A percentile compares a stretch with the other conserved stretches of the same genome.
These are phyloP conservation scores for Himantopus leucocephalus DNA, from an alignment of 2,113 vertebrate genomes.

Conservation along the genomic window DNA sequence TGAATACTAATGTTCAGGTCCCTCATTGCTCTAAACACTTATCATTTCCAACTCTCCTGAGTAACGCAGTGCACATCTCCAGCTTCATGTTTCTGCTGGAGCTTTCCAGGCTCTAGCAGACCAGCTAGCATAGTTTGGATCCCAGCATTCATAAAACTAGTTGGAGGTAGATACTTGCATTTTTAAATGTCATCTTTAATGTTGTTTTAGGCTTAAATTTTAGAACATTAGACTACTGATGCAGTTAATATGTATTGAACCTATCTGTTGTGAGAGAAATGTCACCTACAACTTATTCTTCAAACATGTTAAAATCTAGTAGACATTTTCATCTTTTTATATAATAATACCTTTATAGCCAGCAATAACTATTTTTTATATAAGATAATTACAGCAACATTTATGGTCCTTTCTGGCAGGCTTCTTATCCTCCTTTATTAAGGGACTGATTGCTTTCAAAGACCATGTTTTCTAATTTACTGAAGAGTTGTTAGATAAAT, in stretches of 20 bases:
- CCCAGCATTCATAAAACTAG: background rate
- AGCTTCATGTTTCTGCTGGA: rapidly evolving
- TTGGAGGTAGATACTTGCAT: background rate
- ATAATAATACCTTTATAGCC: background rate
- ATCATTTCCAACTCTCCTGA: background rate
- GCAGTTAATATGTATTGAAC: background rate
- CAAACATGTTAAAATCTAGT: background rate
- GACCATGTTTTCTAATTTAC: background rate
- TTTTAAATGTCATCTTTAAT: background rate
- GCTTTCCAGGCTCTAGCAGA: background rate
- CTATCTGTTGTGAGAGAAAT: background rate
- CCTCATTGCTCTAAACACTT: background rate
- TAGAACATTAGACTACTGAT: background rate
- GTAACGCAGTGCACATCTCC: rapidly evolving
- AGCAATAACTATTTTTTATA: background rate
- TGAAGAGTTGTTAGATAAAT: background rate
- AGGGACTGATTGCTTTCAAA: background rate
- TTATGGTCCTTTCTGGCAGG: background rate
- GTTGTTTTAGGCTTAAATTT: background rate
- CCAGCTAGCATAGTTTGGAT: background rate
- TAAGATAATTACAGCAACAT: background rate
- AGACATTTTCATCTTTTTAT: background rate
- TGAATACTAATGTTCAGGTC: background rate
- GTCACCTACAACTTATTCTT: background rate
- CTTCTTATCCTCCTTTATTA: background rate